Base-by-base conservation (phyloP, 37 sponge, comb jelly and placozoan genomes). In the Hexactinellida sp. region DNA sequence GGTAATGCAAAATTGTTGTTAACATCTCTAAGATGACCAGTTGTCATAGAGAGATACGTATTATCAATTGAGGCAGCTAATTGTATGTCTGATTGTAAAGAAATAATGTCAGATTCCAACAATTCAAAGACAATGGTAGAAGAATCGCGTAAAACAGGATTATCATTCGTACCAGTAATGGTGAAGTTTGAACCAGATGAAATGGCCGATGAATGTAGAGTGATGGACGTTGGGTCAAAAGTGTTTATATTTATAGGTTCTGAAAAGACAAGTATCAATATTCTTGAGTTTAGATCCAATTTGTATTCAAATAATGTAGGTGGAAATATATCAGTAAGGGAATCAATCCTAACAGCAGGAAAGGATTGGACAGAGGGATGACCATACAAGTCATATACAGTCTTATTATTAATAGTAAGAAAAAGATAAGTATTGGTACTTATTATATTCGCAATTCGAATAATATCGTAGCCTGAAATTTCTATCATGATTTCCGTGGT, bases 241-340 rank as follows among this genome's bases (percentile, higher is more conserved):
- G 91, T 91, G 32, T 83, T 90, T 36, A 91, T 85, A 35, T 93
- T 90, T 0, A 95, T 92, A 30, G 93, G 93, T 38, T 90, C 92
- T 38, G 38, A 51, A 88, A 95, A 95, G 0, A 92, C 89, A 19
- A 95, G 85, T 3, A 36, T 52, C 30, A 95, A 87, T 34, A 63
- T 38, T 30, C 88, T 90, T 0, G 84, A 55, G 51, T 90, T 82
- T 0, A 92, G 37, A 83, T 95, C 84, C 0, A 95, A 83, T 39
- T 54, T 83, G 41, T 88, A 93, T 54, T 90, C 87, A 34, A 55
- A 51, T 5, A 95, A 82, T 0, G 38, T 35, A 21, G 93, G 93
- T 83, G 90, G 86, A 10, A 87, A 71, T 0, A 52, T 54, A 55
- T 95, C 92, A 36, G 54, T 36, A 23, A 41, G 82, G 34, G 85